Conservation (phyloP, 2,888 invertebrate genomes). For the Unio delphinus region DNA sequence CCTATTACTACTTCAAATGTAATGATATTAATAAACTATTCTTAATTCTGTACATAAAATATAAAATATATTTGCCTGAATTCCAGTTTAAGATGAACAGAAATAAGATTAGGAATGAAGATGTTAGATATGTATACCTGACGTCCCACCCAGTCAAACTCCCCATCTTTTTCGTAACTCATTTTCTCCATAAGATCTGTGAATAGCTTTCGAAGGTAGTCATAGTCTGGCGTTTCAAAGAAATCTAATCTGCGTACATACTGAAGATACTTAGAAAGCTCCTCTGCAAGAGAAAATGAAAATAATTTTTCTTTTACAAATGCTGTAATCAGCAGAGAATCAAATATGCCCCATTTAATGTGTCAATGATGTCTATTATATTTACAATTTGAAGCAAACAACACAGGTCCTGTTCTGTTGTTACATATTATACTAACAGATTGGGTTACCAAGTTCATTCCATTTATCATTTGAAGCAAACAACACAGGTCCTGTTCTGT, state of each 20-base stretch:
- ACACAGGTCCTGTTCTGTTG: too few relatives aligned
- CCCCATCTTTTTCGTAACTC: constrained; percentile 68
- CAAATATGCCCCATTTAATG: too few relatives aligned
- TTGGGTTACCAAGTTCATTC: too few relatives aligned
- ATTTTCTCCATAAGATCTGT: constrained; percentile 74
- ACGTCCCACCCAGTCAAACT: constrained; percentile 71
- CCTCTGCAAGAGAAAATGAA: constrained; percentile 79
- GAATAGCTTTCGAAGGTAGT: constrained; percentile 96
- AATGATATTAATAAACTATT: not conserved
- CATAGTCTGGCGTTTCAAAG: constrained; percentile 99
- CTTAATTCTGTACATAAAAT: not conserved
- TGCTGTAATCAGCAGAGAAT: too few relatives aligned
- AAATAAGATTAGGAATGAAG: not conserved
- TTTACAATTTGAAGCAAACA: too few relatives aligned
- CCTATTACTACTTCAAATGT: too few relatives aligned
- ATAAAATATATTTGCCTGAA: too few relatives aligned
- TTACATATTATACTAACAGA: too few relatives aligned
- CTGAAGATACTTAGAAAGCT: constrained; percentile 97
- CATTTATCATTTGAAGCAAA: too few relatives aligned
- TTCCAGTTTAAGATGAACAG: not conserved
- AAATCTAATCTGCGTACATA: constrained; percentile 98
- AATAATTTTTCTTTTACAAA: not conserved
- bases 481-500: too few relatives aligned
- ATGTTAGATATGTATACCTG: constrained; percentile 49
- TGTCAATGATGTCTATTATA: too few relatives aligned